phyloP scores from a whole-genome alignment of 1,140 invertebrate genomes.

The Bradysia coprophila region DNA sequence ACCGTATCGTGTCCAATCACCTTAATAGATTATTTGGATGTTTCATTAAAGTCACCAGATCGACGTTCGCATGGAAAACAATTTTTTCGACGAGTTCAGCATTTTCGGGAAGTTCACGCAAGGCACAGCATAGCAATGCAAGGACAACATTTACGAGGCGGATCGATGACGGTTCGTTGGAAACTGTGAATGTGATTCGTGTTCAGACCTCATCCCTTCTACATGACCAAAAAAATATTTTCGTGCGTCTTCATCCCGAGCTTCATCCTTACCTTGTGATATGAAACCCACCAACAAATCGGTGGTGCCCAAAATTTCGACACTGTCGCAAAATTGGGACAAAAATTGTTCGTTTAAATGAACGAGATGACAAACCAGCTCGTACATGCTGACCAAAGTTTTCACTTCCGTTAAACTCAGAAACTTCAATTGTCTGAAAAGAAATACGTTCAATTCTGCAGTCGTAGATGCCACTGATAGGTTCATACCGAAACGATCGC shows the following conservation, averaged over 20 bases:
- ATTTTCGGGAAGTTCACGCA: conserved; percentile 54
- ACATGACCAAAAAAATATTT: conserved; percentile 6
- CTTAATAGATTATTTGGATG: conserved; percentile 37
- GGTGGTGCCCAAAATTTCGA: conserved; percentile 42
- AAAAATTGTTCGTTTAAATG: conserved; percentile 48
- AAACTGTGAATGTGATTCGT: conserved; percentile 22
- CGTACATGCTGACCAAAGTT: conserved; percentile 42
- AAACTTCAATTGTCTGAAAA: conserved; percentile 23
- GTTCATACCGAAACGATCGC: background rate
- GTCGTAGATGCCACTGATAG: background rate
- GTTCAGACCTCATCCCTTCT: background rate
- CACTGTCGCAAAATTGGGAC: conserved; percentile 55
- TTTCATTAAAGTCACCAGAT: conserved; percentile 36
- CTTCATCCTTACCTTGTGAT: conserved; percentile 25
- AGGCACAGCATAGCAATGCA: conserved; percentile 49
- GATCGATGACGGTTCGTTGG: conserved; percentile 34
- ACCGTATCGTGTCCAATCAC: conserved; percentile 18
- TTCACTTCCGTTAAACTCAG: conserved; percentile 36
- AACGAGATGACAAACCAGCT: conserved; percentile 51
- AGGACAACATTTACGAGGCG: conserved; percentile 38
- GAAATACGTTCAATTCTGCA: conserved; percentile 2
- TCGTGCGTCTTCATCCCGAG: conserved; percentile 10
- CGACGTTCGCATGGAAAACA: conserved; percentile 32
- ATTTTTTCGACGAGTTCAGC: conserved; percentile 53
- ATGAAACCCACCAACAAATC: conserved; percentile 32